Evolutionary conservation across 2,797 vertebrate genomes (phyloP), one percentile per base, ranked within the genome.

Genomic region (Coccyzus lansbergi): DNA sequence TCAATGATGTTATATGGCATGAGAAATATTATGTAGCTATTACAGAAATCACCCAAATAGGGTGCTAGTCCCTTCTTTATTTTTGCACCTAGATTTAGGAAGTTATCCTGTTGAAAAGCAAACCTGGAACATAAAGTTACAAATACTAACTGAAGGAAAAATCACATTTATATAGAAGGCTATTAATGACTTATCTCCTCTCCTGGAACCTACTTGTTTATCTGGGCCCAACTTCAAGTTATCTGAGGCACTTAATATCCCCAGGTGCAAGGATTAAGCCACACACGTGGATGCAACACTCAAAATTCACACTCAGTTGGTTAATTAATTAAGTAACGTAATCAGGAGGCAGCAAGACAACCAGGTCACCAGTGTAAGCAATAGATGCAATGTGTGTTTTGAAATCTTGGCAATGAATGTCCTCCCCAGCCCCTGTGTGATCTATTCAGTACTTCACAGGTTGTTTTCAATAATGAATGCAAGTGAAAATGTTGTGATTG

Each of bases 401-500:
- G 81, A 89, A 93, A 52, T 31, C 31, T 83, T 36, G 68, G 86
- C 64, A 86, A 59, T 34, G 44, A 77, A 70, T 8, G 71, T 48
- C 49, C 46, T 90, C 49, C 60, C 40, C 22, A 84, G 64, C 10
- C 26, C 5, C 49, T 60, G 18, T 53, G 46, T 42, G 36, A 88
- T 67, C 17, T 63, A 67, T 67, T 93, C 79, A 40, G 90, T 67
- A 76, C 49, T 84, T 79, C 28, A n/a, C 46, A 80, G 36, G 59
- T 83, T 82, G 60, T 68, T 89, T 95, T 88, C 75, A 68, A 51
- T 77, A 88, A 80, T 6, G 8, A 86, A 88, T 70, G 36, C 33
- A 20, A 77, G n/a, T 68, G 71, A 78, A 56, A 91, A 87, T 86
- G 53, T 91, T 93, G 56, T 87, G 86, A 92, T 71, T 85, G 90